Base-by-base conservation (phyloP, 2,113 vertebrate genomes). In the Corythoichthys intestinalis region DNA sequence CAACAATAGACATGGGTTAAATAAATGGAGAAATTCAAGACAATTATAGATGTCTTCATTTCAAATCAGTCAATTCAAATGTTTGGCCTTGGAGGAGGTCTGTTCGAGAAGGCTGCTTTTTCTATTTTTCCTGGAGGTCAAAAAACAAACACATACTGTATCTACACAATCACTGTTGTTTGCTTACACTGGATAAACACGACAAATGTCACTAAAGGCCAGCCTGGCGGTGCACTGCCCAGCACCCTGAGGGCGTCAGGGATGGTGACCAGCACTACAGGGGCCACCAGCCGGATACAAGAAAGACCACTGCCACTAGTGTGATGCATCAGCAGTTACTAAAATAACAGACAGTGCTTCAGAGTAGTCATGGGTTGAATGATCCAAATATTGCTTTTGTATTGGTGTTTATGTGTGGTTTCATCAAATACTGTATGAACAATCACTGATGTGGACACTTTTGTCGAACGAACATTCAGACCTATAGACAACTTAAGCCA, bases 161-260 rank as follows among this genome's bases (percentile, higher is more conserved):
- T 44, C 6, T 8, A 44, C 66, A 59, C 78, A 67, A 67, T 79
- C 1, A 59, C 69, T 53, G 71, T 78, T 79, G 75, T 77, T 77
- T 79, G 78, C 82, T 75, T 75, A 73, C 80, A 72, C 70, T 69
- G 70, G 78, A 49, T 79, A 80, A 83, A 75, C 71, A 14, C 66
- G 70, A 83, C 75, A 87, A 92, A 92, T 91, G 90, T 90, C 89
- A 82, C 85, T 91, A 90, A 92, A 92, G 89, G 91, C 89, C 91
- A 92, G 89, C 80, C 70, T 80, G 82, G 87, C 67, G 66, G 85
- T 80, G 85, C 76, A 75, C 87, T 87, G 80, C 53, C 17, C 57
- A 48, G 69, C 70, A 77, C 85, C 87, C 87, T 12, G 66, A 76
- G 85, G 90, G 81, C 67, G 69, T 72, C 72, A 37, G n/a, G 73